Base-by-base conservation (phyloP, 2,888 invertebrate genomes). In the Ophion costatus region DNA sequence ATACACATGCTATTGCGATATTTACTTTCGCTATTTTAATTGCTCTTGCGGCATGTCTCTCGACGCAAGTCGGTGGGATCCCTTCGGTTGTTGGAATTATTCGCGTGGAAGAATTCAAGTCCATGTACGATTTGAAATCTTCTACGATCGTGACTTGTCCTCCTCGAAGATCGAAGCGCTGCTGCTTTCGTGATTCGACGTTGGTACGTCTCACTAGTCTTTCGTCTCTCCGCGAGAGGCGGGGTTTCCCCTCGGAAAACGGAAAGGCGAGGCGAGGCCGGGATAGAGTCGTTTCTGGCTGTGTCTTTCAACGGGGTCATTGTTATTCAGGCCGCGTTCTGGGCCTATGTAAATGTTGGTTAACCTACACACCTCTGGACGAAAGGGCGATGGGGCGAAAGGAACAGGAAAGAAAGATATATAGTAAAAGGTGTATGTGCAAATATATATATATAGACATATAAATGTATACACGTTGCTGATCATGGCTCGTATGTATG, bases 271-370 rank as follows among this genome's bases (percentile, higher is more conserved):
- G 69, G 45, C 61, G 64, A 33, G 20, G 1, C 29, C 38, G 75
- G 74, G 33, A 80, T 79, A 70, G 61, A 82, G 84, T 45, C 74
- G 76, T 76, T 78, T 74, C 69, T 61, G 82, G 87, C 87, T 88
- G 89, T 10, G 29, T 84, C 88, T 90, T 91, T 88, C 88, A 82
- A 87, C 14, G 14, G 45, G 67, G 69, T 87, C 88, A 91, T 91
- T 91, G 88, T 91, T 91, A 91, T 91, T 91, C 91, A 89, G 89
- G 84, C 87, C 84, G 89, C 88, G 89, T 89, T 29, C 85, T 85
- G 87, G 86, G 89, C 88, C 89, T 90, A 90, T 91, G 90, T 90
- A 91, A 91, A 91, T 91, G 89, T 90, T 89, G 91, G 90, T 89
- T 89, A 91, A 90, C 88, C 90, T 87, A 84, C 80, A 86, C 77